Percentiles rank a stretch among this genome's conserved stretches.
These are phyloP conservation scores for Mechanitis mazaeus DNA, from an alignment of 2,888 invertebrate species.

Conservation along the genomic window DNA sequence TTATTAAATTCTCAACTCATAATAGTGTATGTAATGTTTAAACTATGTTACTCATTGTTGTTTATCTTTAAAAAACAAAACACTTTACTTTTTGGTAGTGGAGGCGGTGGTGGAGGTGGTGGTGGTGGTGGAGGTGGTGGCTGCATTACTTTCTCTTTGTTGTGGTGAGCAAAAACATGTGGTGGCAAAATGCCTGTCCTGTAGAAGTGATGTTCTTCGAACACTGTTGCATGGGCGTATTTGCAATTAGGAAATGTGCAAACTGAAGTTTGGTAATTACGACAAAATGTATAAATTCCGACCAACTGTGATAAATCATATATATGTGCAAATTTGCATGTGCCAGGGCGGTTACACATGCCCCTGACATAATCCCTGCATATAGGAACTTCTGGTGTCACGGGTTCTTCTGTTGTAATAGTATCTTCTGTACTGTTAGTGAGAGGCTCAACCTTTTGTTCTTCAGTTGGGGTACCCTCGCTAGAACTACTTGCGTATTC, in stretches of 20 bases:
- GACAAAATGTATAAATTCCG: conserved; percentile 55
- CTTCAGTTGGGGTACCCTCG: conserved; percentile 7
- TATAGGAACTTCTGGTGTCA: conserved; percentile 32
- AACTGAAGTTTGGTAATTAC: conserved; percentile 49
- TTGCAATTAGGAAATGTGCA: conserved; percentile 50
- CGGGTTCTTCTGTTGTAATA: conserved; percentile 3
- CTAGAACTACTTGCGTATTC: conserved; percentile 16
- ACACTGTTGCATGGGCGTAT: conserved; percentile 56
- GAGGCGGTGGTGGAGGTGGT: conserved; percentile 11
- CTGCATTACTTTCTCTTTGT: conserved; percentile 31
- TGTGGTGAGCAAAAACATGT: conserved; percentile 45
- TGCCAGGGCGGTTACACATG: conserved; percentile 40
- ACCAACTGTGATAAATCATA: conserved; percentile 46
- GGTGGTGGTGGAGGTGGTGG: conserved; percentile 39
- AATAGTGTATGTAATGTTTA: too few species aligned
- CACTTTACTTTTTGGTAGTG: not conserved
- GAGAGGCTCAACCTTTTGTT: not conserved
- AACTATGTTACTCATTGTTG: not conserved
- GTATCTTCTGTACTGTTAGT: not conserved
- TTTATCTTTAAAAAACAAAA: not conserved
- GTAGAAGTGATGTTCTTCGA: conserved; percentile 54
- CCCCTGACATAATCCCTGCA: conserved; percentile 57
- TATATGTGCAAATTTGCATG: conserved; percentile 50
- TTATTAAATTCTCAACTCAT: not conserved
- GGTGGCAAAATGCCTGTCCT: conserved; percentile 50